Evolutionary conservation across 2,113 vertebrate species (phyloP).

Genomic region (Malurus elegans): DNA sequence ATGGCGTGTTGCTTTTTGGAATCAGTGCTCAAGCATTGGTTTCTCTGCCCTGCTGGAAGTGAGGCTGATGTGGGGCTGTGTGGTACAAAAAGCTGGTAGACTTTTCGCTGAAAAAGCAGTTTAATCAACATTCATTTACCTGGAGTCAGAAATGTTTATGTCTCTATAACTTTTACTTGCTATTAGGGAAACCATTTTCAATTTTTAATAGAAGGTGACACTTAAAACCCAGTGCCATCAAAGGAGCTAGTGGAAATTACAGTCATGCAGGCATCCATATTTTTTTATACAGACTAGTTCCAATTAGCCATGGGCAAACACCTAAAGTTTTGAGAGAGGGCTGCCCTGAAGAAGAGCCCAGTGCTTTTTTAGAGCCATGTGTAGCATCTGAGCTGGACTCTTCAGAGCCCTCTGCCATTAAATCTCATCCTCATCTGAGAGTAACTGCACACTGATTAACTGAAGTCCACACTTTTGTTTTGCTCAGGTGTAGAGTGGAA

Average conservation of each 20-base stretch:
- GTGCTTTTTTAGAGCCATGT: not conserved
- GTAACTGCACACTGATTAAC: not conserved
- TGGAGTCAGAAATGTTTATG: not conserved
- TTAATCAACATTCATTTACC: not conserved
- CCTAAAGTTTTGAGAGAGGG: not conserved
- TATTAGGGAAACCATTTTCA: not conserved
- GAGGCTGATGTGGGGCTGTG: not conserved
- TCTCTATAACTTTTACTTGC: not conserved
- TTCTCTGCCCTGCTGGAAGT: not conserved
- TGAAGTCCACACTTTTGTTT: not conserved
- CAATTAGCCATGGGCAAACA: not conserved
- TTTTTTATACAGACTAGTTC: not conserved
- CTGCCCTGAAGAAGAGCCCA: not conserved
- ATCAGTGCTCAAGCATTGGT: fast-evolving
- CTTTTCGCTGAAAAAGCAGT: not conserved
- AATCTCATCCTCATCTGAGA: not conserved
- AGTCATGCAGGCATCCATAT: not conserved
- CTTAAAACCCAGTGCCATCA: not conserved
- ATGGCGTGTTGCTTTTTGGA: not conserved
- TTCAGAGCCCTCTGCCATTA: not conserved
- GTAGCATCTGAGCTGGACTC: not conserved
- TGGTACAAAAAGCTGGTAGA: not conserved
- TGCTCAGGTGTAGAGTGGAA: not conserved
- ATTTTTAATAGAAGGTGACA: not conserved
- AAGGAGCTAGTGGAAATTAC: not conserved